Base-by-base conservation (phyloP, 1,140 invertebrate species). In the Chlorops oryzae region DNA sequence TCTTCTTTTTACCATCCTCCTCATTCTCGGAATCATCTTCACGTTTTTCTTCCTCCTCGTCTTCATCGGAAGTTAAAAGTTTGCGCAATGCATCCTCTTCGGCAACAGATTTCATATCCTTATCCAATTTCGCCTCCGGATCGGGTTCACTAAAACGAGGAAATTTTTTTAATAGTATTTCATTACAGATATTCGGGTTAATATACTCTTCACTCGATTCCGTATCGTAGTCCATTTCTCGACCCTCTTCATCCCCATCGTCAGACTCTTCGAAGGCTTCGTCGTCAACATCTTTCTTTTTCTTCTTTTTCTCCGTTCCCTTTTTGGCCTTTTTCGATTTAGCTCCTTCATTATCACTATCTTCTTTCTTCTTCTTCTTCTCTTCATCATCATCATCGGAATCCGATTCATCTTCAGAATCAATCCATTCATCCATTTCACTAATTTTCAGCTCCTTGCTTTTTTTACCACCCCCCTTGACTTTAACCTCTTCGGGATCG, bases 251-350 rank as follows among this genome's bases (percentile, higher is more conserved):
- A 73, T 97, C 93, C 0, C 93, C 93, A 73, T 96, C 93, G 75
- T 96, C 93, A 63, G 92, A 96, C 72, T 98, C 94, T 73, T 98
- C 93, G 45, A 90, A 81, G 0, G 91, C 91, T 64, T 94, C 92
- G 58, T 88, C 84, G 61, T 95, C 86, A 0, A 90, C 83, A 53
- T 80, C 80, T 51, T 85, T 77, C 47, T 83, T 80, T 47, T 84
- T 84, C 62, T 90, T 90, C 67, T 89, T 90, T 61, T 87, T 88
- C 45, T 71, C 70, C 1, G 50, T 55, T 20, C 60, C 59, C 60
- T 75, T 75, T 74, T 82, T 85, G 61, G 82, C 85, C 51, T 81
- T 82, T 59, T 83, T 87, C 49, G 84, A 83, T 35, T 77, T 77
- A 43, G 15, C 34, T 12, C 34, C 32, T 2, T 65, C 65, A 44